phyloP scores from a whole-genome alignment of 1,140 invertebrate genomes.

The Drepana arcuata region DNA sequence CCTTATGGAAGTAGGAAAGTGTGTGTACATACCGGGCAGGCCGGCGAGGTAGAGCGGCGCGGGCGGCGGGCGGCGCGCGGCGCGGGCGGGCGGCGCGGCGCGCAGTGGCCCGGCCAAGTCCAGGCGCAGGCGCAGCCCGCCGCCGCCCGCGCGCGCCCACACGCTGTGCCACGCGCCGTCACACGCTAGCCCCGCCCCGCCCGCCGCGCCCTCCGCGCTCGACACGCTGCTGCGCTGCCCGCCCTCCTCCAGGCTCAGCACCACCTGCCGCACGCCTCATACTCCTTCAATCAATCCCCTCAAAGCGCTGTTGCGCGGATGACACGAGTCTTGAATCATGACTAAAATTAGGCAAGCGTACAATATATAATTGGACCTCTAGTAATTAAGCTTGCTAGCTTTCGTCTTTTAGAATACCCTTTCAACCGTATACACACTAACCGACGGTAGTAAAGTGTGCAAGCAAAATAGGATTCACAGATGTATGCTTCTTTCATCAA shows the following conservation, averaged over 20 bases:
- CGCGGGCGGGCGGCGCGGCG: conserved; percentile 59
- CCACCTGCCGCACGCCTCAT: conserved; percentile 20
- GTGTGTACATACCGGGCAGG: conserved; percentile 77
- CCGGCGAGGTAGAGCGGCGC: conserved; percentile 87
- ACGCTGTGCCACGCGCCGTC: conserved; percentile 92
- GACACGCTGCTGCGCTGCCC: conserved; percentile 3
- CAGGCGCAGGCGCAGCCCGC: conserved; percentile 29
- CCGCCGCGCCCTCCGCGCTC: conserved; percentile 11
- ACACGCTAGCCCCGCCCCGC: conserved; percentile 65
- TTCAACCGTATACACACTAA: too few relatives aligned
- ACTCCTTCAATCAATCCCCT: neutral
- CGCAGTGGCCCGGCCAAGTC: neutral
- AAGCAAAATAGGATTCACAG: too few relatives aligned
- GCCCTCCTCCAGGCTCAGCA: conserved; percentile 19
- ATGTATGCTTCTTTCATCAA: too few relatives aligned
- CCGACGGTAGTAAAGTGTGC: too few relatives aligned
- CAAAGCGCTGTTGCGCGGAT: too few relatives aligned
- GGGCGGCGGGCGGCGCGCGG: conserved; percentile 8
- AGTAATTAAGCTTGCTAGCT: too few relatives aligned
- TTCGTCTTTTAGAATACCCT: too few relatives aligned
- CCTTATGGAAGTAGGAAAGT: too few relatives aligned
- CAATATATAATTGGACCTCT: too few relatives aligned
- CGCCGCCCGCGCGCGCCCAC: conserved; percentile 77
- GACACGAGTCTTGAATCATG: too few relatives aligned
- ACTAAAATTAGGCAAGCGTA: too few relatives aligned